phyloP scores from a whole-genome alignment of 1,140 invertebrate genomes.

The Calliphora vicina region DNA sequence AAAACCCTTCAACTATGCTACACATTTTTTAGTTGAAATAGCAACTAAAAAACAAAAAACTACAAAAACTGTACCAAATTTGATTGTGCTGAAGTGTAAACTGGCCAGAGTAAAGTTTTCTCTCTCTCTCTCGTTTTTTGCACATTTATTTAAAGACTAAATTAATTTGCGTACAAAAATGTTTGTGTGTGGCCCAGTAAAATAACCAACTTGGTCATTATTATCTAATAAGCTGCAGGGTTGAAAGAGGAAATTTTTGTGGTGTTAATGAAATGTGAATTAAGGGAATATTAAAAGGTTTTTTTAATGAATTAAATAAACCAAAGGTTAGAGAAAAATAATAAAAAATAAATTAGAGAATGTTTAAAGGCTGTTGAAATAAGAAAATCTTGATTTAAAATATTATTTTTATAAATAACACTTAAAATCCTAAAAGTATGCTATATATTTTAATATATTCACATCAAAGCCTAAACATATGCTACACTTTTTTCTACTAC shows the following conservation, averaged over 20 bases:
- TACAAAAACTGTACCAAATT: neutral
- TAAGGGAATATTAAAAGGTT: too few species aligned
- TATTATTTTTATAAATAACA: too few species aligned
- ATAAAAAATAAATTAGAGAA: too few species aligned
- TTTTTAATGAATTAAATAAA: too few species aligned
- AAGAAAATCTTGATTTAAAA: too few species aligned
- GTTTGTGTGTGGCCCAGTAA: neutral
- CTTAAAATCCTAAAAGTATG: too few species aligned
- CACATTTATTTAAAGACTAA: neutral
- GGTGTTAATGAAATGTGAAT: neutral
- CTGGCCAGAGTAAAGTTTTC: neutral
- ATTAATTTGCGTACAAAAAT: neutral
- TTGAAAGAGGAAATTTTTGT: neutral
- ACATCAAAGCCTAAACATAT: too few species aligned
- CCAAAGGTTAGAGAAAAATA: too few species aligned
- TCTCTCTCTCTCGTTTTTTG: neutral
- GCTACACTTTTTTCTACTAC: too few species aligned
- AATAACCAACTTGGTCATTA: neutral
- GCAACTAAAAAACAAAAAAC: neutral
- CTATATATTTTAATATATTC: too few species aligned
- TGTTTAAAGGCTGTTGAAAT: too few species aligned
- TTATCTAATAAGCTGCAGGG: neutral
- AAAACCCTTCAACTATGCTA: neutral
- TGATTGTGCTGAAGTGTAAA: neutral
- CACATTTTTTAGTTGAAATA: neutral